Evolutionary conservation across 2,113 vertebrate genomes (phyloP).

Genomic region (Edolisoma coerulescens): DNA sequence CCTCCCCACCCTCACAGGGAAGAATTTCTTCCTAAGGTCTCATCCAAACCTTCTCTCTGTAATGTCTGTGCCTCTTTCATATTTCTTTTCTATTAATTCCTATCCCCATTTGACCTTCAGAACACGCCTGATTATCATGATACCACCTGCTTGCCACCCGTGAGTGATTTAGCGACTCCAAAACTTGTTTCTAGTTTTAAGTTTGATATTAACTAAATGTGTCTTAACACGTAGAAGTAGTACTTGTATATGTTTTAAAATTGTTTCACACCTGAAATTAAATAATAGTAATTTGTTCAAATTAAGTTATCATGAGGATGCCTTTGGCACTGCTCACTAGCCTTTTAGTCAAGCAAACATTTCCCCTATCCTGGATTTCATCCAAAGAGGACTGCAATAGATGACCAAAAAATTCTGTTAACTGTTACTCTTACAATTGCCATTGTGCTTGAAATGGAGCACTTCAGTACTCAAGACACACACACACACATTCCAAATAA

Average conservation of each 20-base stretch:
- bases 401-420: background rate
- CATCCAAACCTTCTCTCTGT: background rate
- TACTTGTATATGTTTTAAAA: background rate
- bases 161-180: background rate
- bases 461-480: background rate
- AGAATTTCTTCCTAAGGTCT: background rate
- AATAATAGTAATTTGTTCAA: background rate
- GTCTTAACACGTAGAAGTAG: background rate
- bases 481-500: background rate
- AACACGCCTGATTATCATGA: background rate
- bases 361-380: background rate
- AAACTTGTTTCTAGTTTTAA: background rate
- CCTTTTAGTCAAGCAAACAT: background rate
- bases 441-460: background rate
- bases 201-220: background rate
- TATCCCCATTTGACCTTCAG: background rate
- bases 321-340: background rate
- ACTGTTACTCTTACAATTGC: background rate
- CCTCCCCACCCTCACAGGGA: fast-evolving
- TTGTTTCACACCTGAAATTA: background rate
- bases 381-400: background rate
- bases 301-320: background rate
- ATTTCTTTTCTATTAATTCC: background rate
- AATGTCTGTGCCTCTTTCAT: background rate
- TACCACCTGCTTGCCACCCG: fast-evolving